Base-by-base conservation (phyloP, 2,888 invertebrate species). In the Xiphydria camelus region DNA sequence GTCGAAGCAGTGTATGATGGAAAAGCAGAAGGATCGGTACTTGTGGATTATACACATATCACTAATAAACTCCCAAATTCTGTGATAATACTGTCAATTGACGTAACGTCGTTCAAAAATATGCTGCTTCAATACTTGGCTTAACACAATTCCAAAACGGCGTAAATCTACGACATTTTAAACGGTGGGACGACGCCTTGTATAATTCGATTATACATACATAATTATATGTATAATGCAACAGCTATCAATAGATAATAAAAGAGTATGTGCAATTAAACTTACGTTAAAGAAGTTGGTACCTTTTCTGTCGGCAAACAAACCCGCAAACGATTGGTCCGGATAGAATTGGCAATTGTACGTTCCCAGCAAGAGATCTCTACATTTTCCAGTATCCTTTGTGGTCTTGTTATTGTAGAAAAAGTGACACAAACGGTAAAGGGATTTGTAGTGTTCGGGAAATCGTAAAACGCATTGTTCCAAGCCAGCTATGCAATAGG, bases 381-480 rank as follows among this genome's bases (percentile, higher is more conserved):
- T 82, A 62, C 88, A 88, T 66, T 85, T 84, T 42, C 80, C 80
- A 18, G 86, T 79, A 65, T 89, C 83, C 64, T 84, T 85, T 32
- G 84, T 82, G 43, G 81, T 80, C 65, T 85, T 85, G 37, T 85
- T 86, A 60, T 87, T 84, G 68, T 88, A 88, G 73, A 88, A 93
- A 64, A 91, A 87, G 71, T 92, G 86, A 1, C 92, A 88, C 38
- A 96, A 77, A 55, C 94, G 83, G 74, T 94, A 95, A 40, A 94
- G 81, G 0, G 94, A 91, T 77, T 96, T 96, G 73, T 94, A 95
- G 76, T 96, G 94, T 60, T 92, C 91, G 0, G 93, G 87, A 70
- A 94, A 91, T 34, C 95, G 81, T 35, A 84, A 82, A 4, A 91
- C 83, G 65, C 95, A 95, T 63, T 91, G 86, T 76, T 91, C 89